A percentile compares a stretch with the other conserved stretches of the same genome.
Conservation (phyloP, 2,888 invertebrate species). For the Synergus gifuensis region DNA sequence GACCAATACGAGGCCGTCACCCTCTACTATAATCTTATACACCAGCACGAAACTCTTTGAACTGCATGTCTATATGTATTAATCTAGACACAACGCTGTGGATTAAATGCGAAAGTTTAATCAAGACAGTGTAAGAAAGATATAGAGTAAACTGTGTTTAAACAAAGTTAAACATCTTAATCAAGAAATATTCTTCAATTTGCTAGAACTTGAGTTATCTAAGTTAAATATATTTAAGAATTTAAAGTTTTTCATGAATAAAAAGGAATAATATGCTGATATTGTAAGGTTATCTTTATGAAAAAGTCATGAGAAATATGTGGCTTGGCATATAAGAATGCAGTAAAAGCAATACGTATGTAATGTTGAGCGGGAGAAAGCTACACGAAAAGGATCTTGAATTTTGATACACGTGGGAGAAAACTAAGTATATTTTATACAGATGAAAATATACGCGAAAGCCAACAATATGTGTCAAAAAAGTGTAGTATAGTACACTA, state of each 20-base stretch:
- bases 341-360: not conserved
- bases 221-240: not conserved
- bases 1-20: slow-evolving; percentile 43
- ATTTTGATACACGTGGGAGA: slow-evolving; percentile 2
- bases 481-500: slow-evolving; percentile 47
- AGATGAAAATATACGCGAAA: slow-evolving; percentile 15
- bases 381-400: slow-evolving; percentile 7
- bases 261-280: not conserved
- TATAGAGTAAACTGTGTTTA: not conserved
- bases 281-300: not conserved
- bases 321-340: not conserved
- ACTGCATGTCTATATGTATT: slow-evolving; percentile 22
- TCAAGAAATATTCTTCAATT: not conserved
- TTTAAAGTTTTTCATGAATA: not conserved
- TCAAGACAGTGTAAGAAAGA: not conserved
- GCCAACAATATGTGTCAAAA: slow-evolving; percentile 34
- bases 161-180: not conserved
- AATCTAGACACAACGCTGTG: not conserved
- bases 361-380: not conserved
- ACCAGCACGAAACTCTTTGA: slow-evolving; percentile 29
- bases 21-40: slow-evolving; percentile 21
- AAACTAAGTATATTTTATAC: not conserved
- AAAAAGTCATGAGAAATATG: slow-evolving; percentile 5
- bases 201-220: no score
- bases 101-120: not conserved